A percentile compares a stretch with the other conserved stretches of the same genome.
These are phyloP conservation scores for Diacarnus erythraeanus DNA, from an alignment of 37 sponge, comb jelly and placozoan species.

Conservation along the genomic window DNA sequence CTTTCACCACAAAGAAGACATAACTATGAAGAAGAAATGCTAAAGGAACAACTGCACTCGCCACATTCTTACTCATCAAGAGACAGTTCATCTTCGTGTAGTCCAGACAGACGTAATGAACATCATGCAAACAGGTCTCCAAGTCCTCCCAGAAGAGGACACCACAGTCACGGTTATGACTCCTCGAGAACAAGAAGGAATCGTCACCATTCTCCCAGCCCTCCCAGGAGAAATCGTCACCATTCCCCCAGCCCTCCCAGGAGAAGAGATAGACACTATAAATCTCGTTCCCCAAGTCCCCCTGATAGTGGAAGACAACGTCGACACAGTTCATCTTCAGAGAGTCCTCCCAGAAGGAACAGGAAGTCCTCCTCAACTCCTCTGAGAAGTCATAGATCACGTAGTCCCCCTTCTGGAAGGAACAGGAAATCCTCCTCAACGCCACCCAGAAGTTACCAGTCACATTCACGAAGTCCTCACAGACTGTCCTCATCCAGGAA, in stretches of 20 bases:
- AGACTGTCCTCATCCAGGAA: conserved; percentile 7
- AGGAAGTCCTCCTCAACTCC: conserved; percentile 5
- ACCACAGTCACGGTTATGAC: too few species aligned
- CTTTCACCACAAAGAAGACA: too few species aligned
- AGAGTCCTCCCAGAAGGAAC: neutral
- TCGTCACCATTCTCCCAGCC: neutral
- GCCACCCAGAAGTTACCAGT: neutral
- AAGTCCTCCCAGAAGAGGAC: neutral
- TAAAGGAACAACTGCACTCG: too few species aligned
- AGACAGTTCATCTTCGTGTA: too few species aligned
- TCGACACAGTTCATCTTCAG: neutral
- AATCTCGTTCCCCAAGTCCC: neutral
- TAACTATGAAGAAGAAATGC: too few species aligned
- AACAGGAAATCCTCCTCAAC: neutral
- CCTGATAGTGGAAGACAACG: neutral
- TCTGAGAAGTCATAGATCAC: neutral
- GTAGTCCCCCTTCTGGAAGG: neutral
- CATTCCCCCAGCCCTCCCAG: neutral
- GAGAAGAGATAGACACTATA: neutral
- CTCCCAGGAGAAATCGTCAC: neutral
- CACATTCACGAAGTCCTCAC: neutral
- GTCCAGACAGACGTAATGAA: too few species aligned
- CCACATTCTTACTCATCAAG: too few species aligned
- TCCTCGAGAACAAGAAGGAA: too few species aligned
- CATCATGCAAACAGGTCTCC: too few species aligned